Evolutionary conservation across 2,113 vertebrate genomes (phyloP), one percentile per base, ranked within the genome.

Genomic region (Phyllopteryx taeniolatus): DNA sequence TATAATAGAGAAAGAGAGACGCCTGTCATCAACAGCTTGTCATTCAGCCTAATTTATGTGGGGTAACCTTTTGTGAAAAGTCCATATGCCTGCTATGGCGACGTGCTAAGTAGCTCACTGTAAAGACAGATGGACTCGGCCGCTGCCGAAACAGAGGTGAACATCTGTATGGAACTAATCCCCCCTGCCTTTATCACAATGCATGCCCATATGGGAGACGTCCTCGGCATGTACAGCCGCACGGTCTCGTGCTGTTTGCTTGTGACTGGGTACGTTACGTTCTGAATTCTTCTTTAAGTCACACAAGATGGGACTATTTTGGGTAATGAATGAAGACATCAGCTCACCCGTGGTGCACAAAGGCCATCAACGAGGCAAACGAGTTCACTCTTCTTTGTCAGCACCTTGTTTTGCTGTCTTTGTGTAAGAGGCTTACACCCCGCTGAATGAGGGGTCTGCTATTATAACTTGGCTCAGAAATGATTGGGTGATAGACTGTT

Each of bases 61-160:
- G 86, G 81, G 79, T 87, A 91, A 90, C 89, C 86, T 92, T 90
- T 90, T 87, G 87, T 88, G 79, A 89, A 91, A 91, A 79, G 84
- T 72, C 85, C 88, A 88, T 90, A 89, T 91, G 89, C 77, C 85
- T 74, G 83, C 78, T 83, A 74, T 83, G 85, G 78, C 87, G 80
- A 69, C 68, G 82, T 49, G 79, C 86, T 85, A 87, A 90, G 81
- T 81, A 83, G 85, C 87, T 81, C 78, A 79, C 81, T 87, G 84
- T 81, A 83, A 82, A 86, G 86, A 90, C 90, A 91, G 87, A 91
- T 91, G 88, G 87, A 79, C 74, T 69, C 39, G 71, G 88, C 84
- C 81, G 86, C 82, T 86, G 79, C 76, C 63, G 72, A 81, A 78
- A 83, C 51, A 9, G 79, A 76, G 79, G 71, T 59, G 75, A 87